Evolutionary conservation across 1,140 invertebrate genomes (phyloP).

Genomic region (Drosophila azteca): DNA sequence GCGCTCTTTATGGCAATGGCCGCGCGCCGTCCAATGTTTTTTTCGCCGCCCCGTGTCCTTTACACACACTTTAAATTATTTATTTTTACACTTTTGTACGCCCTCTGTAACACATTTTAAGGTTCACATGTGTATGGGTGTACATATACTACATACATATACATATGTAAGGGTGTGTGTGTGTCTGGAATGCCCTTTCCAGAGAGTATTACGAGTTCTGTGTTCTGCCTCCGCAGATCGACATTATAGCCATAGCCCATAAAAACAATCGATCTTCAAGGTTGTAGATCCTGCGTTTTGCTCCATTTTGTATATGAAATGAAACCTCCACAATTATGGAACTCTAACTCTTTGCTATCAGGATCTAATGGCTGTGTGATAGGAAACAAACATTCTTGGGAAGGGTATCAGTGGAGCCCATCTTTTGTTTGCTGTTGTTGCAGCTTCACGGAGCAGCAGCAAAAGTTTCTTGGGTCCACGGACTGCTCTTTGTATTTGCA

Average conservation of each 20-base stretch:
- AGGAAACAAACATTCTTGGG: no score
- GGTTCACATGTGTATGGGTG: constrained; percentile 29
- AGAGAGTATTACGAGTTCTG: no score
- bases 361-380: no score
- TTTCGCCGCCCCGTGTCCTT: constrained; percentile 72
- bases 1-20: constrained; percentile 68
- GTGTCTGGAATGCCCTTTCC: background rate
- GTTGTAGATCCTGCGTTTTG: no score
- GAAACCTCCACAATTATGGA: no score
- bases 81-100: constrained; percentile 76
- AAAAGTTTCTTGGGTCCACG: constrained; percentile 39
- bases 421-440: constrained; percentile 4
- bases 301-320: no score
- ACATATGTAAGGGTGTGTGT: background rate
- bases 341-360: no score
- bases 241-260: no score
- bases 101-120: constrained; percentile 76
- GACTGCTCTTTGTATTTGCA: constrained; percentile 67
- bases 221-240: no score
- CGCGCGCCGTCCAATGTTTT: constrained; percentile 39
- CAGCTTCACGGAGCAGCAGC: constrained; percentile 34
- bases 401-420: no score
- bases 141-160: constrained; percentile 18
- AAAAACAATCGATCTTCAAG: no score
- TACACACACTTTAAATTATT: constrained; percentile 82